Percentiles rank a stretch among this genome's conserved stretches.
Conservation (phyloP, 2,888 invertebrate genomes). For the Drosophila diplacantha region DNA sequence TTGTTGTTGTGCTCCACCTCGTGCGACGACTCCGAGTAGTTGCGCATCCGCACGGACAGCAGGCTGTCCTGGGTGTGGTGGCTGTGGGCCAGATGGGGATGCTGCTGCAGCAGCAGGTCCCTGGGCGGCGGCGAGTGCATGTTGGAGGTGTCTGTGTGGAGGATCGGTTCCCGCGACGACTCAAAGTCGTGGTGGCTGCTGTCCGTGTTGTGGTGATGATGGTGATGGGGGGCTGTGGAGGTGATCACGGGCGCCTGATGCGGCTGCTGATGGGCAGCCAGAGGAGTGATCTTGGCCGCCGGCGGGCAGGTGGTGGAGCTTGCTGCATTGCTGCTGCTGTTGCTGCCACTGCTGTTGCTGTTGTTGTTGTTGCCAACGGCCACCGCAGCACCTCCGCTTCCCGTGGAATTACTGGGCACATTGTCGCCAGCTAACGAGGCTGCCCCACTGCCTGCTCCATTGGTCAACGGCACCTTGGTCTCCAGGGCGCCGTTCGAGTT, state of each 20-base stretch:
- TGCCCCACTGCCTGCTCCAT: slow-evolving; percentile 18
- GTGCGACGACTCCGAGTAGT: slow-evolving; percentile 78
- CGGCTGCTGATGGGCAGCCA: slow-evolving; percentile 71
- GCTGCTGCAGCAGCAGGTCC: slow-evolving; percentile 62
- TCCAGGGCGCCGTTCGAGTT: slow-evolving; percentile 43
- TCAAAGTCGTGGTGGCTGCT: slow-evolving; percentile 77
- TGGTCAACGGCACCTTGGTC: slow-evolving; percentile 41
- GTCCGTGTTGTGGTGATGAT: slow-evolving; percentile 72
- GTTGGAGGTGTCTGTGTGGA: slow-evolving; percentile 76
- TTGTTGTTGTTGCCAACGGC: slow-evolving; percentile 17
- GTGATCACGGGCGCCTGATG: slow-evolving; percentile 77
- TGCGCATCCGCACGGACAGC: slow-evolving; percentile 74
- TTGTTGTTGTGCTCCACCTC: slow-evolving; percentile 79
- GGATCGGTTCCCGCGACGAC: slow-evolving; percentile 73
- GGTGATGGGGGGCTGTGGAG: slow-evolving; percentile 73
- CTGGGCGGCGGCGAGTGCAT: slow-evolving; percentile 75
- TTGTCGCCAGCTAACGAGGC: slow-evolving; percentile 5
- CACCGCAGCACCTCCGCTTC: background rate
- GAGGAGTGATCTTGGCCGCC: slow-evolving; percentile 15
- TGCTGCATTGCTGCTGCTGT: slow-evolving; percentile 52
- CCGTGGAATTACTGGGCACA: slow-evolving; percentile 32
- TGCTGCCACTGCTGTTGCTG: slow-evolving; percentile 31
- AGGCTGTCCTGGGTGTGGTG: slow-evolving; percentile 71
- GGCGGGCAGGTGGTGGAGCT: slow-evolving; percentile 56
- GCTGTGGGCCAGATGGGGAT: slow-evolving; percentile 59